Evolutionary conservation across 2,797 vertebrate genomes (phyloP), one percentile per base, ranked within the genome.

Genomic region (Gymnothorax reevesii): DNA sequence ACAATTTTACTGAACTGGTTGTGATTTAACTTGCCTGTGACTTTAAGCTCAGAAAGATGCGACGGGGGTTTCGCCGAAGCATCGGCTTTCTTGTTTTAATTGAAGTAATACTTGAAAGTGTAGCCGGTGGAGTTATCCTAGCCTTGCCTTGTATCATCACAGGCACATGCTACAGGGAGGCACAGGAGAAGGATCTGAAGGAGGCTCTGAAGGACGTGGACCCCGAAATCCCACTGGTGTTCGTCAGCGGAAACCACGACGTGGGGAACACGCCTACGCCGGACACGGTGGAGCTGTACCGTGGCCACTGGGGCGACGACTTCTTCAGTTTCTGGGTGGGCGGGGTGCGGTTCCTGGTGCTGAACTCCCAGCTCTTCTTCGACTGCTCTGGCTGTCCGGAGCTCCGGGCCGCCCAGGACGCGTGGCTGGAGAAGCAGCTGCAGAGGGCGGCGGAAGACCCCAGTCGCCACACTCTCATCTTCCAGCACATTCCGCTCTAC

Each of bases 271-370:
- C 92, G 13, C 99, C 99, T 13, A 99, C 97, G 0, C 91, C 92
- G 0, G 94, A 95, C 89, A 96, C 96, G 0, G 88, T 99, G 87
- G 91, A 95, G 22, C 93, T 96, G 86, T 99, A 96, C 90, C 95
- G 97, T 92, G 91, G 77, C 6, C 94, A 91, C 1, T 99, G 98
- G 98, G 99, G 99, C 0, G 97, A 99, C 0, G 98, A 99, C 93
- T 99, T 98, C 92, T 99, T 99, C 93, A 98, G 97, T 93, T 99
- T 99, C 92, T 99, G 98, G 98, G 97, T 96, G 90, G 98, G 97
- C 3, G 98, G 98, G 0, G 97, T 98, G 88, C 92, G 98, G 88
- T 99, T 97, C 91, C 95, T 99, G 54, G 98, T 99, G 86, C 95
- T 99, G 89, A 99, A 99, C 94, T 99, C 98, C 84, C 98, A 99